Conservation (phyloP, 2,113 vertebrate species). For the Protobothrops mucrosquamatus region DNA sequence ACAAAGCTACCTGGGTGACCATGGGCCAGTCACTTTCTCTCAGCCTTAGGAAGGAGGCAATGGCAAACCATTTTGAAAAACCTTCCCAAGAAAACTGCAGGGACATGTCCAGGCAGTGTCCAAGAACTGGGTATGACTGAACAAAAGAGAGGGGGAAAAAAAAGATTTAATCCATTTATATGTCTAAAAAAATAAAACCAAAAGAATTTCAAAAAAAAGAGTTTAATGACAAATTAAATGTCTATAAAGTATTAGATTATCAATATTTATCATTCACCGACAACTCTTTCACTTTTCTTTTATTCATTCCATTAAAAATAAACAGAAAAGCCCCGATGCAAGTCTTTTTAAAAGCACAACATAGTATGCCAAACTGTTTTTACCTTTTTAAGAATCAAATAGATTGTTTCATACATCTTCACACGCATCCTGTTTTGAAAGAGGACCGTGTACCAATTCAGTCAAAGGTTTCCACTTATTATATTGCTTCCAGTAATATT, state of each 20-base stretch:
- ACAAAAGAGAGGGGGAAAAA: rapidly evolving
- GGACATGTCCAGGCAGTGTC: background rate
- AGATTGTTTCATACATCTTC: constrained; percentile 44
- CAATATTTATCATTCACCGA: constrained; percentile 62
- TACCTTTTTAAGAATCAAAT: constrained; percentile 61
- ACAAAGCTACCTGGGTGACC: background rate
- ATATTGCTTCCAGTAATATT: background rate
- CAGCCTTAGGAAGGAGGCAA: background rate
- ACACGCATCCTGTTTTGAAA: constrained; percentile 28
- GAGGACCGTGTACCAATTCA: constrained; percentile 45
- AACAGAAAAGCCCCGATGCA: constrained; percentile 58
- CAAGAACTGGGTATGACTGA: background rate
- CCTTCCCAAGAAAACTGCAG: background rate
- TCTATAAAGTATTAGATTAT: constrained; percentile 39
- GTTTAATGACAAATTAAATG: constrained; percentile 24
- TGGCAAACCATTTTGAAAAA: background rate
- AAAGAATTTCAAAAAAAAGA: constrained; percentile 62
- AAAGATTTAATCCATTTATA: constrained; percentile 25
- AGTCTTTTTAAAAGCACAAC: constrained; percentile 61
- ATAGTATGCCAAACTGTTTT: constrained; percentile 58
- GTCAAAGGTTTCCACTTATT: constrained; percentile 11
- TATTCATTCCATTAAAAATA: constrained; percentile 63
- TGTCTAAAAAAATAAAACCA: constrained; percentile 55
- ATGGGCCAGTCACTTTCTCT: background rate
- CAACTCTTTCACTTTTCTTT: constrained; percentile 67